Percentiles rank a stretch among this genome's conserved stretches.
Conservation (phyloP, 1,140 invertebrate genomes). For the Drosophila ananassae region DNA sequence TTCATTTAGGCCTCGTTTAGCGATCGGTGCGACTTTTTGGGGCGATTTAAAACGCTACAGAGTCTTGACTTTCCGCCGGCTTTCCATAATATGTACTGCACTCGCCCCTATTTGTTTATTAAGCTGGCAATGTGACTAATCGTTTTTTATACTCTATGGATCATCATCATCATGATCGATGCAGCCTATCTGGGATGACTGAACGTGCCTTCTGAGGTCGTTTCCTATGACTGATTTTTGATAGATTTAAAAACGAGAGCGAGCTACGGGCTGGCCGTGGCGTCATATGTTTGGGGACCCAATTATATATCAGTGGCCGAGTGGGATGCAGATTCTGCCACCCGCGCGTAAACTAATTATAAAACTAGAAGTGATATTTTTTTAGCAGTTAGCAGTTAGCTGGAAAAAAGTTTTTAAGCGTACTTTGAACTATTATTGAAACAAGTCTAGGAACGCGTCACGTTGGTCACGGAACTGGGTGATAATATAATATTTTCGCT, state of each 20-base stretch:
- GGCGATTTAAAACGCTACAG: slow-evolving; percentile 6
- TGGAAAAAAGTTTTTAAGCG: slow-evolving; percentile 18
- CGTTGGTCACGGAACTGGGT: slow-evolving; percentile 17
- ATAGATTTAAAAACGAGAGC: slow-evolving; percentile 13
- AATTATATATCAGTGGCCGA: slow-evolving; percentile 2
- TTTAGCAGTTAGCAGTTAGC: slow-evolving; percentile 39
- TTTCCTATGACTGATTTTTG: slow-evolving; percentile 8
- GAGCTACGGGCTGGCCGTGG: neutral
- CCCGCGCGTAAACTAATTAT: slow-evolving; percentile 69
- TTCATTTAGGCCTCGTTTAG: neutral
- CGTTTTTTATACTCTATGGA: slow-evolving; percentile 17
- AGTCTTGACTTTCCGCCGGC: slow-evolving; percentile 4
- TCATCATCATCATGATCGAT: neutral
- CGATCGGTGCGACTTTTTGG: neutral
- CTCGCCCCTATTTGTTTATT: neutral
- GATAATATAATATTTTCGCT: slow-evolving; percentile 25
- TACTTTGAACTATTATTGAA: slow-evolving; percentile 14
- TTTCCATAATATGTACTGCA: neutral
- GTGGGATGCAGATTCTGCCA: slow-evolving; percentile 47
- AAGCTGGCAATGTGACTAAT: slow-evolving; percentile 43
- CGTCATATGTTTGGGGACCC: slow-evolving; percentile 37
- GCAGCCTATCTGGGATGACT: slow-evolving; percentile 4
- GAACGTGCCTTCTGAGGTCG: slow-evolving; percentile 57
- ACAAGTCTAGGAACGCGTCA: slow-evolving; percentile 16
- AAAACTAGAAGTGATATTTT: slow-evolving; percentile 62